phyloP scores from a whole-genome alignment of 2,113 vertebrate species.

The Conger conger region DNA sequence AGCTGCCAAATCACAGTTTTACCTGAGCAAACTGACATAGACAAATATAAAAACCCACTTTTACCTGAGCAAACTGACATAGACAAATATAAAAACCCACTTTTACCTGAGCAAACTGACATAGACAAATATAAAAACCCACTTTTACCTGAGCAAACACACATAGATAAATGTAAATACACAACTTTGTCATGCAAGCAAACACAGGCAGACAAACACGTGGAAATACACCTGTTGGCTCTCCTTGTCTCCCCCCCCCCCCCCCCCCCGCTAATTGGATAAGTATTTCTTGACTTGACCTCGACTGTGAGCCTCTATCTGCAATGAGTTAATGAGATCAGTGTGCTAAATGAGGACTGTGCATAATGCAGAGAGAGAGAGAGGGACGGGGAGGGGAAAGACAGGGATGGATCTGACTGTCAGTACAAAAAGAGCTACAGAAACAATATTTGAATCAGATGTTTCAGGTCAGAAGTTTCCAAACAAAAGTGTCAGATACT shows the following conservation, averaged over 20 bases:
- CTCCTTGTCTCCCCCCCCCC: slow-evolving; percentile 16
- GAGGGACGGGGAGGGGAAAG: not conserved
- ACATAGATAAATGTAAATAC: not conserved
- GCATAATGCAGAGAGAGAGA: not conserved
- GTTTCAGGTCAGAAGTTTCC: not conserved
- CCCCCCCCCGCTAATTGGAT: slow-evolving; percentile 55
- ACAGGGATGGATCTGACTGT: not conserved
- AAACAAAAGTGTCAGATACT: too few relatives aligned
- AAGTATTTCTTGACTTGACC: slow-evolving; percentile 54
- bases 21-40: too few relatives aligned
- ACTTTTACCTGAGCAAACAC: not conserved
- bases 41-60: too few relatives aligned
- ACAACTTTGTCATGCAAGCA: not conserved
- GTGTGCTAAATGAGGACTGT: slow-evolving; percentile 59
- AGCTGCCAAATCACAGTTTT: too few relatives aligned
- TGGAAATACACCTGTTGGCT: slow-evolving; percentile 57
- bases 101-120: not conserved
- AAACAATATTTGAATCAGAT: not conserved
- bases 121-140: not conserved
- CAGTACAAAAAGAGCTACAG: not conserved
- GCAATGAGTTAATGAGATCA: slow-evolving; percentile 65
- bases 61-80: not conserved
- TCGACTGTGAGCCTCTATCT: slow-evolving; percentile 39
- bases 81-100: slow-evolving; percentile 13
- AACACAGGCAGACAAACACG: slow-evolving; percentile 16